Base-by-base conservation (phyloP, 2,113 vertebrate species). In the Hippoglossus stenolepis region DNA sequence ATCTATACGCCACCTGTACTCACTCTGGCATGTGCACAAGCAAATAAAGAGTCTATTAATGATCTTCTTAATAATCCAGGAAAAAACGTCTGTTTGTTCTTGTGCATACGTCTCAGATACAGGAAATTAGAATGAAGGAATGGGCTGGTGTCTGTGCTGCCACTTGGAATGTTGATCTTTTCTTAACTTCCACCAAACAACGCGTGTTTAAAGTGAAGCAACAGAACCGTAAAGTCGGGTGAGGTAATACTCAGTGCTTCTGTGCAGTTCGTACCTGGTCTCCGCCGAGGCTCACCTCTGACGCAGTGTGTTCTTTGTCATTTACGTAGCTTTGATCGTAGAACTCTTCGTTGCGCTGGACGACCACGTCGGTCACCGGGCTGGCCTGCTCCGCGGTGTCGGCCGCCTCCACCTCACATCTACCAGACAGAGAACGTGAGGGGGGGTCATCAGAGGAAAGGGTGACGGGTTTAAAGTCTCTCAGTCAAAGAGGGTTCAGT, bases 1-100 rank as follows among this genome's bases (percentile, higher is more conserved):
- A 53, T 94, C 93, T 2, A 93, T 90, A 63, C 90, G 84, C 93
- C 94, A 94, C 63, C 87, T 85, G 59, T 92, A 94, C 67, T 91
- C 84, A 38, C 72, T 79, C 85, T 85, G 66, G 0, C 8, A 62
- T 5, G 28, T 4, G 31, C 24, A 64, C 38, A 53, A 58, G 65
- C 2, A 62, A 1, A 73, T 0, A 59, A 54, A 26, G 3, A 24
- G 11, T 10, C 9, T 1, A 2, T 75, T 31, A 18, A 23, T 20
- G 1, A 21, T 26, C 43, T 51, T 65, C 2, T 0, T 11, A 3
- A 4, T 15, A 56, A 56, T 15, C 21, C 18, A 1, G 4, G 0
- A 5, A 10, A 20, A 0, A 38, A 23, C 13, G 5, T 49, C 15
- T 49, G 51, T 53, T 53, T 53, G 51, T 53, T 28, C 26, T 28